Evolutionary conservation across 2,888 invertebrate genomes (phyloP), one percentile per base, ranked within the genome.

Genomic region (Pristionchus fissidentatus): DNA sequence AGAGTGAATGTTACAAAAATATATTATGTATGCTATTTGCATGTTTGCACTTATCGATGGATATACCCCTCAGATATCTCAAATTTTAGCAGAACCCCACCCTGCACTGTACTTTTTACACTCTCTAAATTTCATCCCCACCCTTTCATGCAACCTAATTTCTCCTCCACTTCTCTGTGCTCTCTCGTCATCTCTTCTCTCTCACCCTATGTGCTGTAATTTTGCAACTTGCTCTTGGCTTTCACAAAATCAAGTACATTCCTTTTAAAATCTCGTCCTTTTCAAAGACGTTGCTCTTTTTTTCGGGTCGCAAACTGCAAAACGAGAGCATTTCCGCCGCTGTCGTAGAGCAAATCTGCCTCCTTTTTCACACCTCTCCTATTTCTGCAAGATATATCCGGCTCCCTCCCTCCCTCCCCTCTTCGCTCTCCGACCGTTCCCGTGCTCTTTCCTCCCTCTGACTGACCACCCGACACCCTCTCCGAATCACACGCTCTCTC

Each of bases 111-210:
- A n/a, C n/a, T n/a, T n/a, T n/a, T n/a, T n/a, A n/a, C n/a, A n/a
- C n/a, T n/a, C n/a, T 49, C 49, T 32, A 49, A 52, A 77, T 52
- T 52, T 46, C 49, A 77, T 49, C 32, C 77, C 5, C 49, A 49
- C 52, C 52, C 19, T 49, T 49, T 49, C n/a, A n/a, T 70, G 41
- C 70, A 70, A 70, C 70, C 70, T 70, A 70, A 70, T 77, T 77
- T 77, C 77, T 49, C 77, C 46, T 32, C 29, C 32, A 3, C 49
- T 35, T 22, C 49, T 26, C 52, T 77, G 29, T 32, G 32, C 8
- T 79, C 79, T 79, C 60, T 57, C 79, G n/a, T 32, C 10, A 1
- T n/a, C 73, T 32, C 35, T 35, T 19, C 32, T 26, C 70, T 70
- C 70, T 70, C n/a, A 43, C 70, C 41, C 35, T 26, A 22, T 1